phyloP scores from a whole-genome alignment of 2,113 vertebrate genomes.

The Percopsis transmontana region DNA sequence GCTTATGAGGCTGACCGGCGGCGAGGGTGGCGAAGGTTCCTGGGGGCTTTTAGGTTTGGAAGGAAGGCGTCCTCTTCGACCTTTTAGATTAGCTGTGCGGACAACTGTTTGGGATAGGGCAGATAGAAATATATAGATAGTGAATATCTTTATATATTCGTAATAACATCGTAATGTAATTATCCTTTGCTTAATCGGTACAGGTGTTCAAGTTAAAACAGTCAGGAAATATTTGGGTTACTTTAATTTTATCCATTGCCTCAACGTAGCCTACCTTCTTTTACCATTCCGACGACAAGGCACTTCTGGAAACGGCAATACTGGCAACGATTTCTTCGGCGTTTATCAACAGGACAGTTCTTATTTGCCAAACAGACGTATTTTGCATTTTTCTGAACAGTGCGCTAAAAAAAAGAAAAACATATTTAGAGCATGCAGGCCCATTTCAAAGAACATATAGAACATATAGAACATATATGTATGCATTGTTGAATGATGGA shows the following conservation, averaged over 20 bases:
- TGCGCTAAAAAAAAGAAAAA: constrained; percentile 80
- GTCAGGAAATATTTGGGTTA: not conserved
- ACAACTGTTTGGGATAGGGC: constrained; percentile 88
- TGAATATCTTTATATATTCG: not conserved
- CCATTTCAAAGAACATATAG: constrained; percentile 1
- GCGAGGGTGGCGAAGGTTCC: constrained; percentile 94
- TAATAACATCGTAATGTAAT: not conserved
- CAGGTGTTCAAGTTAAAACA: too few species aligned
- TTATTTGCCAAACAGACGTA: constrained; percentile 98
- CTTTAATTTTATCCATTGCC: not conserved
- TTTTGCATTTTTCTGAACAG: constrained; percentile 98
- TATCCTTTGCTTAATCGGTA: not conserved
- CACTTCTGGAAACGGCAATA: constrained; percentile 98
- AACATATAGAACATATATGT: not conserved
- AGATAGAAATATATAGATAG: constrained; percentile 34
- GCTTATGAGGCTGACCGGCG: constrained; percentile 97
- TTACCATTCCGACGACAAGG: constrained; percentile 97
- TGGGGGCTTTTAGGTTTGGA: constrained; percentile 99
- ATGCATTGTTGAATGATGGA: not conserved
- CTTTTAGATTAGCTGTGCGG: constrained; percentile 96
- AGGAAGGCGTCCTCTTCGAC: constrained; percentile 93
- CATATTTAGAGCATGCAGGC: constrained; percentile 21
- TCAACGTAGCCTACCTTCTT: constrained; percentile 86
- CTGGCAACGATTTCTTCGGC: constrained; percentile 93
- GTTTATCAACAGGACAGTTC: constrained; percentile 97